Conservation (phyloP, 2,113 vertebrate species). For the Gobiocypris rarus region DNA sequence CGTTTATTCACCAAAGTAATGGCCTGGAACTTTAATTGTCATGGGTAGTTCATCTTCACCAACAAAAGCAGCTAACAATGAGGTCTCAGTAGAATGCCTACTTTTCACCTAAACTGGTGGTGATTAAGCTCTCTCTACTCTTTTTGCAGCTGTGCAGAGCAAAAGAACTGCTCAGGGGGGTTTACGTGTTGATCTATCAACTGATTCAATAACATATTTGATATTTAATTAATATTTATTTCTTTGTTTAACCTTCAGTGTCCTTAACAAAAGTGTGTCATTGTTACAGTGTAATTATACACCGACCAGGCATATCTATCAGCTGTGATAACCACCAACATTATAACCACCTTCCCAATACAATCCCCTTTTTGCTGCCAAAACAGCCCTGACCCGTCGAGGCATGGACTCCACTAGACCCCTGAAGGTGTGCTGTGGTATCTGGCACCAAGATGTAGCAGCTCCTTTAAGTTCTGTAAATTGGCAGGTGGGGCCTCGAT, state of each 20-base stretch:
- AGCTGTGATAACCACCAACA: too few species aligned
- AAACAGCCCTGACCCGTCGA: too few species aligned
- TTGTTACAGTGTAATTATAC: too few species aligned
- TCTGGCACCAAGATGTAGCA: too few species aligned
- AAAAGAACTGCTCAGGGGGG: conserved; percentile 43
- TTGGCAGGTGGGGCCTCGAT: too few species aligned
- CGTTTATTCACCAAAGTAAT: conserved; percentile 75
- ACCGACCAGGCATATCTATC: too few species aligned
- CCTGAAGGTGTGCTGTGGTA: too few species aligned
- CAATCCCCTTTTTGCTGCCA: too few species aligned
- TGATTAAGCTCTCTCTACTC: conserved; percentile 71
- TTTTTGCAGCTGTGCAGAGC: conserved; percentile 60
- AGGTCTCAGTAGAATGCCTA: conserved; percentile 70
- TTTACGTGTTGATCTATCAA: conserved; percentile 31
- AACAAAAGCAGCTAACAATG: conserved; percentile 76
- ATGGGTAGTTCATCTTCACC: conserved; percentile 76
- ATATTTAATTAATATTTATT: conserved; percentile 8
- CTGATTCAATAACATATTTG: conserved; percentile 8
- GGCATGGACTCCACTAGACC: too few species aligned
- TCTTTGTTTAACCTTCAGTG: conserved; percentile 12
- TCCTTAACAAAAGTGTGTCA: neutral
- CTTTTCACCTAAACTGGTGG: conserved; percentile 72
- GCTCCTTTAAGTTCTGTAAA: too few species aligned
- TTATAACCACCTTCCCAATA: too few species aligned
- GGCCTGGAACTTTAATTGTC: conserved; percentile 80